A percentile compares a stretch with the other conserved stretches of the same genome.
These are phyloP conservation scores for Macrosteles quadrilineatus DNA, from an alignment of 1,140 invertebrate genomes.

Conservation along the genomic window DNA sequence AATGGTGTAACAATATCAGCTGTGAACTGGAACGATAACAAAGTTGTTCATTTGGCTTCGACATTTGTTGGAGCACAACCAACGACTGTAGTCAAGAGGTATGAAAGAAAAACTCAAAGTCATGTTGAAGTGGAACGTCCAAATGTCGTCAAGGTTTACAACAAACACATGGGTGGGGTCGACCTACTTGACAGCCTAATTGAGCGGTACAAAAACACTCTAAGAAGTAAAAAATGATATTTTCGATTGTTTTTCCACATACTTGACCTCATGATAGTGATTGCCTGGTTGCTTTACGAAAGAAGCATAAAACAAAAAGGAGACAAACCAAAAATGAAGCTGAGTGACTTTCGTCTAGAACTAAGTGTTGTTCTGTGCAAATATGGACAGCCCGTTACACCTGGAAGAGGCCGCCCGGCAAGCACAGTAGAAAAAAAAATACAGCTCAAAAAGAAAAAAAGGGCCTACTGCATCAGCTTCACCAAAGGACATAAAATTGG, in stretches of 20 bases:
- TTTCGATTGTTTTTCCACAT: constrained; percentile 52
- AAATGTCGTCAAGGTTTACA: constrained; percentile 52
- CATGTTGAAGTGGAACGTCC: constrained; percentile 50
- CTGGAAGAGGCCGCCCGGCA: background rate
- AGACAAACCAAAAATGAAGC: background rate
- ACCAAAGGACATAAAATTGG: constrained; percentile 19
- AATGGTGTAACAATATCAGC: constrained; percentile 36
- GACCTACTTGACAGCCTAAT: constrained; percentile 51
- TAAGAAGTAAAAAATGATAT: constrained; percentile 52
- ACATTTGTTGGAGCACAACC: constrained; percentile 48
- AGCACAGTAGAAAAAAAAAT: constrained; percentile 10
- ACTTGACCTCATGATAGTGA: constrained; percentile 47
- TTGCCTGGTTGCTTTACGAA: constrained; percentile 41
- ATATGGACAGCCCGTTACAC: background rate
- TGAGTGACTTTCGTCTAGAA: constrained; percentile 9
- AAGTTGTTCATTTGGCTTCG: constrained; percentile 49
- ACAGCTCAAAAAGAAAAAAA: background rate
- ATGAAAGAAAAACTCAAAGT: constrained; percentile 46
- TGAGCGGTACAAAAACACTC: constrained; percentile 49
- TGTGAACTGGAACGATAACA: constrained; percentile 47
- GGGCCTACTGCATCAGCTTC: background rate
- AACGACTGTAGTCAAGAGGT: constrained; percentile 45
- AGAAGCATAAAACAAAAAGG: background rate
- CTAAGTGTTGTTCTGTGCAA: constrained; percentile 15
- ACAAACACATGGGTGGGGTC: constrained; percentile 54